These are phyloP conservation scores for Actinia tenebrosa DNA, from an alignment of 64 coral and sea anemone species.

Conservation along the genomic window DNA sequence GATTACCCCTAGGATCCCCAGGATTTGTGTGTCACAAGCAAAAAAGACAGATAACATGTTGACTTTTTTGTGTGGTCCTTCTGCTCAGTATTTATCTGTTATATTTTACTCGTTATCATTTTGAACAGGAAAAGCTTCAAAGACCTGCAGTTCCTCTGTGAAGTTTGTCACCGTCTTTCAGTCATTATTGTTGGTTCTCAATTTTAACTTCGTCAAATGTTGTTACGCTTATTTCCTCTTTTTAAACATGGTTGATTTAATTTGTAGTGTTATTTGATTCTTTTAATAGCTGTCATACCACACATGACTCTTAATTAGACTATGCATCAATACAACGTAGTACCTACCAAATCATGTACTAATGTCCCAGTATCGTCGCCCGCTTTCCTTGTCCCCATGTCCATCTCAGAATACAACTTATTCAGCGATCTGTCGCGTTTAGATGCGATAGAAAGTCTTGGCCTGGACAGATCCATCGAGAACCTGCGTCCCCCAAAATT, in stretches of 20 bases:
- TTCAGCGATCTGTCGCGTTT: slow-evolving; percentile 11
- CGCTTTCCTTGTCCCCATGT: neutral
- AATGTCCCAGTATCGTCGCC: neutral
- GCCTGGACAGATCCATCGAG: slow-evolving; percentile 13
- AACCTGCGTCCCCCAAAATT: slow-evolving; percentile 7
- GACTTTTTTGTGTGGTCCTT: too few relatives aligned
- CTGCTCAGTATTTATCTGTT: too few relatives aligned
- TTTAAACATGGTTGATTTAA: neutral
- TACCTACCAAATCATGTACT: slow-evolving; percentile 10
- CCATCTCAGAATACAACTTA: slow-evolving; percentile 13
- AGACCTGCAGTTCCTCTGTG: too few relatives aligned
- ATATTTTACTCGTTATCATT: too few relatives aligned
- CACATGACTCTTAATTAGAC: neutral
- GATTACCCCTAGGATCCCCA: neutral
- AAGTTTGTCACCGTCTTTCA: too few relatives aligned
- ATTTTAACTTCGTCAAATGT: too few relatives aligned
- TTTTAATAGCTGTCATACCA: slow-evolving; percentile 3
- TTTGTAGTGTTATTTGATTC: neutral
- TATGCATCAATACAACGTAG: neutral
- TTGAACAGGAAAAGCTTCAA: too few relatives aligned
- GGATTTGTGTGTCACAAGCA: neutral
- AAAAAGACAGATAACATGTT: too few relatives aligned
- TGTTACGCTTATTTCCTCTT: neutral
- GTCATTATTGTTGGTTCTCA: too few relatives aligned
- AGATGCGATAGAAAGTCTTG: neutral